These are phyloP conservation scores for Rhynchotus rufescens DNA, from an alignment of 2,797 vertebrate genomes.

Conservation along the genomic window DNA sequence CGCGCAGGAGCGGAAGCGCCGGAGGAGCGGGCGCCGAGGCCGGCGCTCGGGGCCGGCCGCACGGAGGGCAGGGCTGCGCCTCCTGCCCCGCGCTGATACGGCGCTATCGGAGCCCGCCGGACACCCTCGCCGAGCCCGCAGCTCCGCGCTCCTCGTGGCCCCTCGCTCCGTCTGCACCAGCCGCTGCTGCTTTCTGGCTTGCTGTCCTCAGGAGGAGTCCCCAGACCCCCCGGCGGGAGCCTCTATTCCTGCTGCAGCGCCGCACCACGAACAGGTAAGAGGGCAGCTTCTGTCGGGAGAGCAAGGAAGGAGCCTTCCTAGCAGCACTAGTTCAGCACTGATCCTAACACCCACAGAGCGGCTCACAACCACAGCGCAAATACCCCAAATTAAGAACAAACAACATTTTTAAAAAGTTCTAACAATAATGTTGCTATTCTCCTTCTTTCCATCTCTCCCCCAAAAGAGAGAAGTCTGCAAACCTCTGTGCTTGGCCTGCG, in stretches of 20 bases:
- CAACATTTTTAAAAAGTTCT: background rate
- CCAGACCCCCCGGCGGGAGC: background rate
- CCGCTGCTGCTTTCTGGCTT: background rate
- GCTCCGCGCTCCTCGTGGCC: background rate
- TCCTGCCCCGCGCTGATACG: constrained; percentile 64
- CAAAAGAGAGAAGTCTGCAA: background rate
- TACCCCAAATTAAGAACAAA: background rate
- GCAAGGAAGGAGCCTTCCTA: background rate
- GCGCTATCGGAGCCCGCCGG: constrained; percentile 36
- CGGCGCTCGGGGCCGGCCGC: too few species aligned
- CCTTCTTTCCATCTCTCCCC: background rate
- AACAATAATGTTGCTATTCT: background rate
- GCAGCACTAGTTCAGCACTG: background rate
- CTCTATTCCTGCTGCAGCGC: background rate
- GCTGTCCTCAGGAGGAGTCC: background rate
- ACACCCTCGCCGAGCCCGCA: background rate
- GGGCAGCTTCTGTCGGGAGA: background rate
- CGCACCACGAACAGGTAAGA: constrained; percentile 74
- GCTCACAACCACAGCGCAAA: background rate
- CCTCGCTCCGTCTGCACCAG: background rate
- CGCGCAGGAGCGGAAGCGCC: too few species aligned
- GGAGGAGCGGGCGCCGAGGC: too few species aligned
- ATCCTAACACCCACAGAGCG: background rate
- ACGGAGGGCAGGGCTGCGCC: constrained; percentile 22
- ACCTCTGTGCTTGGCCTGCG: background rate